Base-by-base conservation (phyloP, 1,140 invertebrate genomes). In the Rhyzopertha dominica region DNA sequence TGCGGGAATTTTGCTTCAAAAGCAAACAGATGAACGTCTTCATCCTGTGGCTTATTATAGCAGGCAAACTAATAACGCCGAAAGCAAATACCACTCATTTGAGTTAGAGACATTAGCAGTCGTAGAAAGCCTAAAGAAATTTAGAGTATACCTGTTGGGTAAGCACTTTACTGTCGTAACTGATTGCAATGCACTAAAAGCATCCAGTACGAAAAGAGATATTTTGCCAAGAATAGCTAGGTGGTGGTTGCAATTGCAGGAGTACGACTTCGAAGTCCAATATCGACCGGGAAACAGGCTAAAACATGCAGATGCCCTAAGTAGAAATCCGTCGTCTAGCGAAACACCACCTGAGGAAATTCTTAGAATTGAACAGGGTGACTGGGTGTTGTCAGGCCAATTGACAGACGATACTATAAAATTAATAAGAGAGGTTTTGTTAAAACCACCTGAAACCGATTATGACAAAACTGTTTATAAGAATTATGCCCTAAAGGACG, bases 1-100 rank as follows among this genome's bases (percentile, higher is more conserved):
- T 40, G 55, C 48, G 22, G 59, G 56, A 30, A 54, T 66, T 32
- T 37, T 66, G 41, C 13, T 67, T 47, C 58, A 67, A 54, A 59
- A 30, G 51, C 45, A 64, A 16, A 4, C 1, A 4, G 37, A 42
- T 16, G 36, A 32, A 5, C 22, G 32, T 10, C 25, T 51, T 22
- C 40, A 45, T 17, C 39, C 45, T 23, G 48, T 51, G 9, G 39
- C 41, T 3, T 57, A 54, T 37, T 54, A 26, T 30, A 57, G 54
- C 31, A 25, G 38, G 2, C 46, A 48, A 34, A 59, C 53, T 2
- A 57, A 36, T 73, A 30, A 25, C 2, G 34, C 31, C 1, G 50
- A 56, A 31, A n/a, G n/a, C 14, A 41, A 35, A 43, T 49, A 45
- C 38, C 46, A 73, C 43, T 68, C 66, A 9, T 68, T 59, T 18